A percentile compares a stretch with the other conserved stretches of the same genome.
These are phyloP conservation scores for Lydus trimaculatus DNA, from an alignment of 2,888 invertebrate genomes.

Conservation along the genomic window DNA sequence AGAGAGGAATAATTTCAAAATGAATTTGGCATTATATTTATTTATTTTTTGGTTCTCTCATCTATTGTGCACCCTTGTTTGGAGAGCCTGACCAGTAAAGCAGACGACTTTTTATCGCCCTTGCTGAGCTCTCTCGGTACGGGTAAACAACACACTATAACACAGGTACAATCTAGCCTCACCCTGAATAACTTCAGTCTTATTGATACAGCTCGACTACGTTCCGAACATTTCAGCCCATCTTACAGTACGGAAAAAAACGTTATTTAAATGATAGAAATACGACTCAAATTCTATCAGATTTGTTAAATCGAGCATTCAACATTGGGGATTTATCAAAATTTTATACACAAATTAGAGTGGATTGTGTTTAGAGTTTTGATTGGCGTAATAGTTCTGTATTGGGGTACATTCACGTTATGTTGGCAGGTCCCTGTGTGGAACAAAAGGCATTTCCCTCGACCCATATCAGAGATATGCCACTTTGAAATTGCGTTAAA, in stretches of 20 bases:
- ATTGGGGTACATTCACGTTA: conserved; percentile 44
- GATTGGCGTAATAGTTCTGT: conserved; percentile 34
- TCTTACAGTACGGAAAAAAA: background rate
- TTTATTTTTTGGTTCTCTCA: conserved; percentile 43
- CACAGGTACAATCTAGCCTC: conserved; percentile 46
- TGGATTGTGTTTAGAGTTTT: background rate
- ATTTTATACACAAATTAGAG: conserved; percentile 9
- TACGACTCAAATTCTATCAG: no score
- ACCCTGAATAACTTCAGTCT: conserved; percentile 42
- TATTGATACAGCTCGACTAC: conserved; percentile 42
- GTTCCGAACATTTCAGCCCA: background rate
- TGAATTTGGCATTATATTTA: conserved; percentile 47
- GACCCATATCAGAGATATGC: conserved; percentile 61
- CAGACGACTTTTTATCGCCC: conserved; percentile 55
- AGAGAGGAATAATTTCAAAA: conserved; percentile 22
- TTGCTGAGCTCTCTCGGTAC: conserved; percentile 42
- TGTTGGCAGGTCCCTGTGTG: conserved; percentile 48
- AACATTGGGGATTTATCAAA: background rate
- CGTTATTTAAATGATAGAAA: background rate
- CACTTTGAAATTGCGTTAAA: conserved; percentile 61
- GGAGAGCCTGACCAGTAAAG: conserved; percentile 51
- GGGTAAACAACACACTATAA: conserved; percentile 31
- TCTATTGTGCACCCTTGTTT: conserved; percentile 49
- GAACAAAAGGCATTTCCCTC: conserved; percentile 58
- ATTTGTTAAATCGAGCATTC: background rate